Evolutionary conservation across 2,888 invertebrate genomes (phyloP).

Genomic region (Clusia tigrina): DNA sequence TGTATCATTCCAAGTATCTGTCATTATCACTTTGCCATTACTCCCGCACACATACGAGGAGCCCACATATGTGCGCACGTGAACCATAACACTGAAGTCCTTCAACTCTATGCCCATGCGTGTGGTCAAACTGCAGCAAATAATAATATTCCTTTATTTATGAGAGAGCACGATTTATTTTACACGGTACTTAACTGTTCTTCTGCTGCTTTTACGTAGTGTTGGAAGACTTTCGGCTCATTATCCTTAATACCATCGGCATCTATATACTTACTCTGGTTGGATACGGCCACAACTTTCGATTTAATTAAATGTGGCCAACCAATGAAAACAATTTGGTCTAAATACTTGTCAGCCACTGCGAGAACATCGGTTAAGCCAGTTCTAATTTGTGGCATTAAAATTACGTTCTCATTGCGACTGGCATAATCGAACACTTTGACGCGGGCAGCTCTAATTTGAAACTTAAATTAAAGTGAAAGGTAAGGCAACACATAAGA

Average conservation of each 20-base stretch:
- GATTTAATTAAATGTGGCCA: conserved; percentile 96
- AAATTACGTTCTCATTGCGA: conserved; percentile 82
- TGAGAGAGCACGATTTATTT: background rate
- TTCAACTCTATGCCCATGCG: conserved; percentile 83
- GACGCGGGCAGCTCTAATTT: conserved; percentile 73
- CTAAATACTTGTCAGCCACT: conserved; percentile 73
- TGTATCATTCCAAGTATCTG: conserved; percentile 76
- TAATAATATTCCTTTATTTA: background rate
- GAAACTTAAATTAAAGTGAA: conserved; percentile 66
- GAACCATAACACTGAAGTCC: conserved; percentile 72
- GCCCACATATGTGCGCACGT: conserved; percentile 78
- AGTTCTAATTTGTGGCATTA: conserved; percentile 68
- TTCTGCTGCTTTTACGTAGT: conserved; percentile 44
- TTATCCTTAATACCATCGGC: conserved; percentile 38
- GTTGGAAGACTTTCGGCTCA: conserved; percentile 44
- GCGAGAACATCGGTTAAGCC: conserved; percentile 61
- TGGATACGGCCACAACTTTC: conserved; percentile 67
- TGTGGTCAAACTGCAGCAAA: conserved; percentile 46
- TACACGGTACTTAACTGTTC: conserved; percentile 53
- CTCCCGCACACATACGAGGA: conserved; percentile 69
- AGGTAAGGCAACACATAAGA: background rate
- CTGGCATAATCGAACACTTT: conserved; percentile 90
- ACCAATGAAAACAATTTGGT: conserved; percentile 79
- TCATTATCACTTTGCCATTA: conserved; percentile 72
- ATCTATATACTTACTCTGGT: conserved; percentile 60